phyloP scores from a whole-genome alignment of 2,797 vertebrate species.

The Eulemur mongoz region DNA sequence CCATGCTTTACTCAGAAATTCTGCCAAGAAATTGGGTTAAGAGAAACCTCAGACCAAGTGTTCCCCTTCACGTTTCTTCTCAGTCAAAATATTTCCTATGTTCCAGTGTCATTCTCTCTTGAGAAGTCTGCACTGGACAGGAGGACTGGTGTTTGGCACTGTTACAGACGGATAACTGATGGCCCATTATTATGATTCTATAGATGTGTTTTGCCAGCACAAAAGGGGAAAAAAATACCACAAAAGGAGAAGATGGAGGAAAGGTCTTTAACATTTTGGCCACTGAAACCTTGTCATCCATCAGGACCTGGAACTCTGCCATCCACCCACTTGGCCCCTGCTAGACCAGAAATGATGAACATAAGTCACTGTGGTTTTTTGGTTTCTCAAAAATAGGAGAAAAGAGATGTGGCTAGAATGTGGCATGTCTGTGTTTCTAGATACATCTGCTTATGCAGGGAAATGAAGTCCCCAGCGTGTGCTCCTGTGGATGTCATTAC shows the following conservation, averaged over 20 bases:
- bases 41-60: not conserved
- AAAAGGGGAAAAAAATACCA: constrained; percentile 44
- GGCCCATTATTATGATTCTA: constrained; percentile 64
- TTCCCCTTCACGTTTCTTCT: not conserved
- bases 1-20: not conserved
- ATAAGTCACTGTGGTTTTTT: constrained; percentile 78
- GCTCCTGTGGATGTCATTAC: not conserved
- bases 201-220: constrained; percentile 63
- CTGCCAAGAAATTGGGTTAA: constrained; percentile 33
- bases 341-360: constrained; percentile 72
- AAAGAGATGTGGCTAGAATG: constrained; percentile 55
- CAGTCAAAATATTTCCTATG: not conserved
- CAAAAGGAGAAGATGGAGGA: constrained; percentile 42
- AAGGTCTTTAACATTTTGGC: constrained; percentile 77
- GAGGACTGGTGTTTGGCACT: constrained; percentile 1
- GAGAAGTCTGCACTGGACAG: not conserved
- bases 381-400: constrained; percentile 77
- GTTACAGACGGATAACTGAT: constrained; percentile 62
- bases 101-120: not conserved
- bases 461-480: not conserved
- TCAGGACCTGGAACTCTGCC: constrained; percentile 78
- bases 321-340: constrained; percentile 70
- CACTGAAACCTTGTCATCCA: constrained; percentile 76
- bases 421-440: constrained; percentile 52
- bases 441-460: not conserved